Conservation (phyloP, 2,113 vertebrate species). For the Edolisoma coerulescens region DNA sequence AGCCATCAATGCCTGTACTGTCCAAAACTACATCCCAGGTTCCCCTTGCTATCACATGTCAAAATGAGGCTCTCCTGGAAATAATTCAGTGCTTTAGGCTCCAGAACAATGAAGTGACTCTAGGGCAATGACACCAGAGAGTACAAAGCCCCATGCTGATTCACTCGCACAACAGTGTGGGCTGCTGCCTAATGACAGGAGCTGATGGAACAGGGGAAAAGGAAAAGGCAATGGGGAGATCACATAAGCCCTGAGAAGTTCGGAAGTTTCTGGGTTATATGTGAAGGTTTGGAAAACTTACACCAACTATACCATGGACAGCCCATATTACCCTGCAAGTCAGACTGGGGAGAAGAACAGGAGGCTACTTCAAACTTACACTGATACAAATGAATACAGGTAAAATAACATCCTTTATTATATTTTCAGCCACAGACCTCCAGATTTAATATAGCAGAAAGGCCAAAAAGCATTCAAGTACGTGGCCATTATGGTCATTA, state of each 20-base stretch:
- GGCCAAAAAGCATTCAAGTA: background rate
- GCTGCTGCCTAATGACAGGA: background rate
- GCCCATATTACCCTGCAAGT: background rate
- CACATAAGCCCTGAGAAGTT: background rate
- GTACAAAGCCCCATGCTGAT: background rate
- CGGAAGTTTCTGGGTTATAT: background rate
- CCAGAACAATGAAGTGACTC: background rate
- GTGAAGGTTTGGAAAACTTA: background rate
- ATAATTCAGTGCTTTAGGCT: background rate
- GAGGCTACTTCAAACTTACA: background rate
- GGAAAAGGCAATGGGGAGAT: background rate
- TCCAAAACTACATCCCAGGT: background rate
- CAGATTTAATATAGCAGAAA: conserved; percentile 50
- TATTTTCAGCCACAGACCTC: conserved; percentile 35
- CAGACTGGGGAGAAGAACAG: background rate
- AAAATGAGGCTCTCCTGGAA: background rate
- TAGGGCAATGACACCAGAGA: background rate
- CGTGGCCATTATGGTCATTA: conserved; percentile 71
- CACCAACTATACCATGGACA: background rate
- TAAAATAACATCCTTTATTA: background rate
- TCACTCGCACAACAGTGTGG: fast-evolving
- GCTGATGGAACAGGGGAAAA: background rate
- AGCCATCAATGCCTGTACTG: background rate
- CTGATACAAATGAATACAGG: background rate
- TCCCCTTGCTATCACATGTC: background rate